Conservation (phyloP, 1,140 invertebrate species). For the Drosophila bifasciata region DNA sequence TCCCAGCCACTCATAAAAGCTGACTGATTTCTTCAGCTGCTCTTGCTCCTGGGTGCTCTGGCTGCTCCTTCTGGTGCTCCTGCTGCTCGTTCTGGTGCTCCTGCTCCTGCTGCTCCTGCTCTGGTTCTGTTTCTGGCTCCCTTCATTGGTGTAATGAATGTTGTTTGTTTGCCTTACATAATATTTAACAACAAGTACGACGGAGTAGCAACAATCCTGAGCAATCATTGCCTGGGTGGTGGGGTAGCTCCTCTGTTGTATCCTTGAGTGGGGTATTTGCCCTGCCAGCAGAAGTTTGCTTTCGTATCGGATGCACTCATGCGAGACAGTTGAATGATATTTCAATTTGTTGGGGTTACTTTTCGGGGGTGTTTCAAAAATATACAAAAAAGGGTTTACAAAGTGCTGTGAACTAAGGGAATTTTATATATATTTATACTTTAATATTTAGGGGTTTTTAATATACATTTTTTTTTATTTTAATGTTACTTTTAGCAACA, state of each 20-base stretch:
- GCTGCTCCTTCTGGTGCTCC: no score
- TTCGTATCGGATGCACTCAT: slow-evolving; percentile 35
- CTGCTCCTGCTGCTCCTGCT: background rate
- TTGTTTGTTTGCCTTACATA: slow-evolving; percentile 52
- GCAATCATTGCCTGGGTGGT: slow-evolving; percentile 67
- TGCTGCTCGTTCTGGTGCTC: no score
- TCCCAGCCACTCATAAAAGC: slow-evolving; percentile 23
- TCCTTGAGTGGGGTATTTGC: slow-evolving; percentile 29
- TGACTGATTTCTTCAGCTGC: background rate
- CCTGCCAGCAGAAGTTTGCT: slow-evolving; percentile 14
- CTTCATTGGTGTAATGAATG: slow-evolving; percentile 46
- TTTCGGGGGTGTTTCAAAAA: no score
- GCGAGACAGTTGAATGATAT: slow-evolving; percentile 8
- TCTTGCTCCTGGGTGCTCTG: no score
- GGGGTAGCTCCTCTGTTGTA: slow-evolving; percentile 42
- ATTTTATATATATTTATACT: no score
- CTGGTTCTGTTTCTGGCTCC: background rate
- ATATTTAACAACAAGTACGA: slow-evolving; percentile 59
- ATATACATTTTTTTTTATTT: no score
- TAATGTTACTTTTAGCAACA: no score
- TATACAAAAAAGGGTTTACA: no score
- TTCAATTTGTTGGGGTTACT: no score
- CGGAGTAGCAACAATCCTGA: slow-evolving; percentile 30
- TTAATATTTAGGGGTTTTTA: no score
- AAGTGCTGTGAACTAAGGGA: no score